Evolutionary conservation across 2,113 vertebrate genomes (phyloP), one percentile per base, ranked within the genome.

Genomic region (Aramus guarauna): DNA sequence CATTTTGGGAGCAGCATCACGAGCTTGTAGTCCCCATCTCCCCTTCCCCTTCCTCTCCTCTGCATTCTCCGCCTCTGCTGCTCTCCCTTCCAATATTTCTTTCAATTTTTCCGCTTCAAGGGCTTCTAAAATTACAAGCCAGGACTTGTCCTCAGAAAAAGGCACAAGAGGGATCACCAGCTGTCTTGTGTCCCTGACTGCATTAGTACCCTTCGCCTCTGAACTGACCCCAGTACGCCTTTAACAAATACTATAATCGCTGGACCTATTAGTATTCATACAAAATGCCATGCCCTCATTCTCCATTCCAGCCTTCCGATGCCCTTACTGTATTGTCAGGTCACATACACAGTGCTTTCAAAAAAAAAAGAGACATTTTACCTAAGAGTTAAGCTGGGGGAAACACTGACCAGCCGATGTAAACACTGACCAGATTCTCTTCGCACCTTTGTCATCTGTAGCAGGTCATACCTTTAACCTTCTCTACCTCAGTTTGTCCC

Each of bases 61-160:
- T 47, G 37, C 55, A 22, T 66, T 80, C 73, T 80, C 86, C 1
- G 1, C 48, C 55, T 84, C 79, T 47, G 47, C 50, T 78, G 52
- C 60, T 63, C 75, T 87, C 24, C 43, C 23, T 91, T 95, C 76
- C 89, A 85, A 32, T 52, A 59, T 52, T 86, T 88, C 59, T 50
- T 94, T 26, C 85, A 17, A 27, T 91, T 94, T 90, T 94, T 77
- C 82, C 0, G 3, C 91, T 94, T 84, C 68, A 80, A 81, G 55
- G n/a, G 37, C 41, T 59, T 77, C 80, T 78, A 71, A 87, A 95
- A 92, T 91, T 81, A 79, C 84, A 94, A 92, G 79, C 74, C 81
- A 81, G 30, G 52, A 43, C 69, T 78, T 75, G 83, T 68, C 76
- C 85, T 84, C 56, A 52, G 72, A 18, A 91, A 83, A 94, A 80